phyloP scores from a whole-genome alignment of 2,888 invertebrate species.

The Agrochola lychnidis region DNA sequence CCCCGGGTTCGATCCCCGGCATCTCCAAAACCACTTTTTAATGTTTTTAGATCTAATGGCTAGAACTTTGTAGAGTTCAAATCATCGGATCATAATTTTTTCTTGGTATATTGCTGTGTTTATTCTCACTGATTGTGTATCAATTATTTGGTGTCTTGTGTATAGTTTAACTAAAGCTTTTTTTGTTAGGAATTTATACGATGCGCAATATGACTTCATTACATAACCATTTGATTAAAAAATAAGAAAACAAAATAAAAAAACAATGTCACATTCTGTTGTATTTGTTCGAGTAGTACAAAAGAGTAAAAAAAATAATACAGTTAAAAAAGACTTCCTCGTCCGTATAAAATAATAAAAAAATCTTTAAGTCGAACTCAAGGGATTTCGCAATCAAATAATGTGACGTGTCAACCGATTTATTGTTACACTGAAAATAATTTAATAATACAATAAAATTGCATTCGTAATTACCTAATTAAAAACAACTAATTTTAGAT shows the following conservation, averaged over 20 bases:
- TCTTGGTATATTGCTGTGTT: no score
- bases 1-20: conserved; percentile 99
- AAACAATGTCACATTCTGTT: conserved; percentile 65
- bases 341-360: conserved; percentile 61
- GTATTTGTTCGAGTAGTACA: conserved; percentile 69
- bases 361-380: conserved; percentile 40
- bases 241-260: conserved; percentile 52
- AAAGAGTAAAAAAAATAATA: conserved; percentile 64
- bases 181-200: neutral
- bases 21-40: conserved; percentile 91
- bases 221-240: neutral
- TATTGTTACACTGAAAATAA: conserved; percentile 78
- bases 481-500: conserved; percentile 52
- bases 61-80: no score
- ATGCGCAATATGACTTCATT: neutral
- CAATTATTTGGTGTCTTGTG: neutral
- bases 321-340: conserved; percentile 55
- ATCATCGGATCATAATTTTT: no score
- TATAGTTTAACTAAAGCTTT: neutral
- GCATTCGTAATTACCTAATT: conserved; percentile 53
- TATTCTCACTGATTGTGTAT: neutral
- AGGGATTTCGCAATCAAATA: conserved; percentile 69
- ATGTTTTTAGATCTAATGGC: neutral
- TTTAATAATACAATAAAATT: conserved; percentile 70
- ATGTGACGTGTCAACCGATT: conserved; percentile 71